These are phyloP conservation scores for Caenorhabditis angaria DNA, from an alignment of 2,888 invertebrate species.

Conservation along the genomic window DNA sequence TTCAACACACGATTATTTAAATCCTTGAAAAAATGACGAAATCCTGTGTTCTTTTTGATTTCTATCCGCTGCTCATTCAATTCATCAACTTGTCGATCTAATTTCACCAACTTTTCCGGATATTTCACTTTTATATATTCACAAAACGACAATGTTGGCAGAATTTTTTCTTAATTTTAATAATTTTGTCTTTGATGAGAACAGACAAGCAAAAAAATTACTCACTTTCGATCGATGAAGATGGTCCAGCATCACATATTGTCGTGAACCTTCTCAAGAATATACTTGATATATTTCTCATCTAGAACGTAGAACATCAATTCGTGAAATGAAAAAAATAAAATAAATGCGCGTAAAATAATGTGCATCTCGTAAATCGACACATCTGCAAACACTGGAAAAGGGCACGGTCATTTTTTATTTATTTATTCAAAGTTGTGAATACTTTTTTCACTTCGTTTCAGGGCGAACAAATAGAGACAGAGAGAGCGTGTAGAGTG, in stretches of 20 bases:
- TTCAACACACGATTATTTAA: neutral
- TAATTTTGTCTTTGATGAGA: neutral
- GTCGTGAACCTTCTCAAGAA: constrained; percentile 11
- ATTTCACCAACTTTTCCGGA: constrained; percentile 18
- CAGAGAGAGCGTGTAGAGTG: no score
- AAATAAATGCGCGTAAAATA: constrained; percentile 17
- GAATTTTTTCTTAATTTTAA: constrained; percentile 12
- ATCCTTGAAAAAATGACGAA: neutral
- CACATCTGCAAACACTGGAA: neutral
- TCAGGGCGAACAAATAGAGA: no score
- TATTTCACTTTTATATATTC: constrained; percentile 27
- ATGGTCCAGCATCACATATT: constrained; percentile 20
- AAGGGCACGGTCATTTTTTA: no score
- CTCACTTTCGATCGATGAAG: constrained; percentile 29
- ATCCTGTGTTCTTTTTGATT: neutral
- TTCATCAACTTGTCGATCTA: constrained; percentile 19
- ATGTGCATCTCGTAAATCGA: constrained; percentile 22
- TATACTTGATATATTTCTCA: neutral
- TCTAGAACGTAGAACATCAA: neutral
- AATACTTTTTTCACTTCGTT: no score
- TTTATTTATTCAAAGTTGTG: no score
- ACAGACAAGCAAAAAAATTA: neutral
- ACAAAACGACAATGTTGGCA: constrained; percentile 14
- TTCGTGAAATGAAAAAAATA: neutral
- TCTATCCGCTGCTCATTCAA: constrained; percentile 16